phyloP scores from a whole-genome alignment of 1,140 invertebrate genomes.

The Scaptomyza pallida region DNA sequence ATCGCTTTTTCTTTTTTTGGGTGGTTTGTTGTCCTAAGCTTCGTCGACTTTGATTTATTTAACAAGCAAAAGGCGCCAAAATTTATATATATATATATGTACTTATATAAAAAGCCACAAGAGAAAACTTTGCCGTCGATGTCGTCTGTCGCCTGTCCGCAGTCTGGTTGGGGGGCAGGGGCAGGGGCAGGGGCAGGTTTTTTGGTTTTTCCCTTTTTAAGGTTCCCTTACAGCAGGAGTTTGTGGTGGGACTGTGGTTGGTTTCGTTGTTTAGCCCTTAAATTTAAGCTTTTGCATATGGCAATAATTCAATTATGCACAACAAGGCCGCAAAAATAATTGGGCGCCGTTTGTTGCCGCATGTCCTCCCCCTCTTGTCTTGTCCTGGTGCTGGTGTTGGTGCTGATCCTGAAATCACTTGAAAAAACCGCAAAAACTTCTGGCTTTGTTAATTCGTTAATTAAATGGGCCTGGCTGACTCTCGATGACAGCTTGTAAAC shows the following conservation, averaged over 20 bases:
- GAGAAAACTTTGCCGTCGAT: conserved; percentile 62
- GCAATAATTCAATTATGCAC: conserved; percentile 82
- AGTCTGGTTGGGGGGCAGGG: conserved; percentile 13
- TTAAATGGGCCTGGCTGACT: conserved; percentile 65
- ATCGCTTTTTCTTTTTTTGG: conserved; percentile 27
- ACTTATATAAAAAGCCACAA: conserved; percentile 50
- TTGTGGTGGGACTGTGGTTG: too few species aligned
- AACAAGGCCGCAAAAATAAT: conserved; percentile 79
- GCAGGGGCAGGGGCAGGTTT: background rate
- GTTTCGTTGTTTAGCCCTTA: conserved; percentile 11
- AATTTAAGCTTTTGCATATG: conserved; percentile 73
- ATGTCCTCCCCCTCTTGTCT: background rate
- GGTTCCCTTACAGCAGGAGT: background rate
- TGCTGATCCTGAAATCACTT: conserved; percentile 60
- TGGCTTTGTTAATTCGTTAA: conserved; percentile 82
- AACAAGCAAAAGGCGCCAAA: conserved; percentile 48
- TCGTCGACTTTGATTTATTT: conserved; percentile 69
- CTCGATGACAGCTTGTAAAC: conserved; percentile 64
- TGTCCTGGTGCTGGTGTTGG: background rate
- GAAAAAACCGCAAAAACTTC: conserved; percentile 76
- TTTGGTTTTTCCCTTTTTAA: conserved; percentile 1
- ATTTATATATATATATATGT: too few species aligned
- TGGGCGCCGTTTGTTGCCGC: conserved; percentile 38
- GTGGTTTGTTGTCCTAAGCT: conserved; percentile 38
- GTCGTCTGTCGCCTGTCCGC: conserved; percentile 11